Percentiles rank a stretch among this genome's conserved stretches.
phyloP scores from a whole-genome alignment of 1,140 invertebrate genomes.

The Zaprionus nigranus region DNA sequence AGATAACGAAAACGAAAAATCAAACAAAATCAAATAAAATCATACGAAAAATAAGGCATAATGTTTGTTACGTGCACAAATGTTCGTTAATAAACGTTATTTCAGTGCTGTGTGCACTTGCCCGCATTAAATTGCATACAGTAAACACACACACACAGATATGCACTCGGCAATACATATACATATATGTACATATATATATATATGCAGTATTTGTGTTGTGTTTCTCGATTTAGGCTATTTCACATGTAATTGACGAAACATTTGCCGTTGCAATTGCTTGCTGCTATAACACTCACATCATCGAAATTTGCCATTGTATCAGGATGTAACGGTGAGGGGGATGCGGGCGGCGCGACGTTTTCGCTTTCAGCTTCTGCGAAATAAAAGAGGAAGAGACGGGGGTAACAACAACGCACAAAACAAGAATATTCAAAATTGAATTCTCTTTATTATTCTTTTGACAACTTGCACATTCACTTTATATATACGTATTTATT shows the following conservation, averaged over 20 bases:
- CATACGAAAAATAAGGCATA: slow-evolving; percentile 69
- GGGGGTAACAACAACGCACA: slow-evolving; percentile 15
- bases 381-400: slow-evolving; percentile 44
- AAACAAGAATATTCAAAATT: slow-evolving; percentile 36
- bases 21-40: slow-evolving; percentile 72
- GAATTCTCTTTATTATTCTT: slow-evolving; percentile 38
- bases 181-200: not conserved
- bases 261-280: slow-evolving; percentile 51
- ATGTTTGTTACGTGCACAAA: slow-evolving; percentile 76
- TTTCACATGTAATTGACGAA: slow-evolving; percentile 27
- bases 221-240: slow-evolving; percentile 37
- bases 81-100: slow-evolving; percentile 67
- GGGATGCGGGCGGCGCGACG: slow-evolving; percentile 44
- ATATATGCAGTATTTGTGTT: slow-evolving; percentile 19
- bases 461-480: slow-evolving; percentile 33
- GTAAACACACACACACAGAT: slow-evolving; percentile 19
- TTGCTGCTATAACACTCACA: slow-evolving; percentile 67
- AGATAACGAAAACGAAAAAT: slow-evolving; percentile 65
- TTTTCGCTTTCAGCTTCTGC: slow-evolving; percentile 74
- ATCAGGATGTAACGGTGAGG: slow-evolving; percentile 36
- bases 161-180: not conserved
- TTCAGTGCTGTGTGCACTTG: slow-evolving; percentile 16
- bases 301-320: slow-evolving; percentile 84
- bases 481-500: slow-evolving; percentile 26
- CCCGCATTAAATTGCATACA: slow-evolving; percentile 44